Conservation (phyloP, 2,888 invertebrate species). For the Epinotia bilunana region DNA sequence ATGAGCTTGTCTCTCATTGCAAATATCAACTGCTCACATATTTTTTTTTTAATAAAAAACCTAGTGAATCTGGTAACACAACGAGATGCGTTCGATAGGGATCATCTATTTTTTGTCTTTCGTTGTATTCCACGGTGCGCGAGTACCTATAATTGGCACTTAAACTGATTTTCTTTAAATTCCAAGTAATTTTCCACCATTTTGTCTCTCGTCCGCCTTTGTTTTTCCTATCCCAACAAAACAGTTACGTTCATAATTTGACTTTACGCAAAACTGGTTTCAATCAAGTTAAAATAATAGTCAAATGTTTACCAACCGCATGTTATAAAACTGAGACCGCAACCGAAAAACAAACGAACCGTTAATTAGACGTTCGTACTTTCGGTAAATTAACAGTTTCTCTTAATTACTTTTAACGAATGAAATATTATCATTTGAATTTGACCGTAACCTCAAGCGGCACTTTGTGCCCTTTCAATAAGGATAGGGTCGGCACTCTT, state of each 20-base stretch:
- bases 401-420: neutral
- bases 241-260: neutral
- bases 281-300: neutral
- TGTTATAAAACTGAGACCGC: neutral
- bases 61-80: too few relatives aligned
- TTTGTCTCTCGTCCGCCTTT: neutral
- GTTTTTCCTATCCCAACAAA: neutral
- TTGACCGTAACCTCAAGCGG: neutral
- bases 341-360: neutral
- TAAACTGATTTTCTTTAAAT: too few relatives aligned
- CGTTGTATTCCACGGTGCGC: too few relatives aligned
- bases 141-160: too few relatives aligned
- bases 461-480: neutral
- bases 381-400: neutral
- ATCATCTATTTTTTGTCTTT: too few relatives aligned
- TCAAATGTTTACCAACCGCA: neutral
- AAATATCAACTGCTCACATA: too few relatives aligned
- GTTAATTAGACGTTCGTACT: neutral
- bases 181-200: neutral
- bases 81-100: too few relatives aligned
- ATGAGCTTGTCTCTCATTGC: too few relatives aligned
- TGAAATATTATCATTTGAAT: neutral
- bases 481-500: too few relatives aligned
- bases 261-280: neutral
- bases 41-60: too few relatives aligned